phyloP scores from a whole-genome alignment of 2,888 invertebrate genomes.

The Zhuqinia jingwanae region DNA sequence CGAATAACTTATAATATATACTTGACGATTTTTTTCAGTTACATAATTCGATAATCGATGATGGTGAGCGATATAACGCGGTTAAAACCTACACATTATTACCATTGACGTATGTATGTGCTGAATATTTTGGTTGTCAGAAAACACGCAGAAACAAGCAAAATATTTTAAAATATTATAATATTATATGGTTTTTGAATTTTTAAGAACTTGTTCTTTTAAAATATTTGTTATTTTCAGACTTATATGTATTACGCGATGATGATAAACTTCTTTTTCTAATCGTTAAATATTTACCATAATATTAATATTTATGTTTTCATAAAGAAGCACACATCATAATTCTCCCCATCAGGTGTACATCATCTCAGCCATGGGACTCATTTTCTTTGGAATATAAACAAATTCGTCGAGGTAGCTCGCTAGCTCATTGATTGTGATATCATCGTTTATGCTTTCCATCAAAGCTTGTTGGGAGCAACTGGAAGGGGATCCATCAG shows the following conservation, averaged over 20 bases:
- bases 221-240: no score
- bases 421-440: slow-evolving; percentile 96
- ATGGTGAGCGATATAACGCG: no score
- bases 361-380: slow-evolving; percentile 99
- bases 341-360: slow-evolving; percentile 84
- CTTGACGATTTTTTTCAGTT: not conserved
- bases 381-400: slow-evolving; percentile 98
- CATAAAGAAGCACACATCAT: not conserved
- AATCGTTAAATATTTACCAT: not conserved
- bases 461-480: slow-evolving; percentile 77
- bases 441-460: slow-evolving; percentile 84
- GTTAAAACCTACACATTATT: no score
- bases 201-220: no score
- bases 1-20: no score
- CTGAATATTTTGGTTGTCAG: no score
- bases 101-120: no score
- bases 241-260: no score
- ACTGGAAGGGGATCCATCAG: slow-evolving; percentile 66
- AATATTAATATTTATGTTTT: not conserved
- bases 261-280: not conserved
- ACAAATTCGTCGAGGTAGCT: slow-evolving; percentile 97
- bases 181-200: no score
- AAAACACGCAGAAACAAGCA: no score
- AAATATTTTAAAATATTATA: no score
- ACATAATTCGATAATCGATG: not conserved